Conservation (phyloP, 1,140 invertebrate genomes). For the Sinella curviseta region DNA sequence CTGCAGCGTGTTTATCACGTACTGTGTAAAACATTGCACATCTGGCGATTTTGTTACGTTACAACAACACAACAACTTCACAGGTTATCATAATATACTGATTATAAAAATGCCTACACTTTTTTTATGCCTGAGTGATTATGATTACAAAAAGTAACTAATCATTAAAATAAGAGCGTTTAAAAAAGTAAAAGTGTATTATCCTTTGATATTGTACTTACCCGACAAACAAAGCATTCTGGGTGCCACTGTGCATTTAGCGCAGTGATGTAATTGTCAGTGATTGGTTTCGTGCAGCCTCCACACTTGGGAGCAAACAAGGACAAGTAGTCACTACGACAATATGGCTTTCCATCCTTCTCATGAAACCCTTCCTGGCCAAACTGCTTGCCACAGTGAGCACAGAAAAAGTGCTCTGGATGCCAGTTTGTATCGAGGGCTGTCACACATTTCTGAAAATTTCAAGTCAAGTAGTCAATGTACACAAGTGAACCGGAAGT, state of each 20-base stretch:
- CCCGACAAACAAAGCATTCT: conserved; percentile 98
- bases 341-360: conserved; percentile 90
- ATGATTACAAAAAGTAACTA: no score
- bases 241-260: conserved; percentile 98
- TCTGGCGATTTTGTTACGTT: no score
- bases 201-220: conserved; percentile 62
- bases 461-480: conserved; percentile 19
- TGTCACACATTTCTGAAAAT: conserved; percentile 94
- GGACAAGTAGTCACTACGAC: conserved; percentile 92
- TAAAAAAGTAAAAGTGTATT: neutral
- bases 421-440: conserved; percentile 99
- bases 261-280: conserved; percentile 98
- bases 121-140: no score
- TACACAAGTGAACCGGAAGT: neutral
- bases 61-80: no score
- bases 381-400: conserved; percentile 94
- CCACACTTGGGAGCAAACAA: conserved; percentile 99
- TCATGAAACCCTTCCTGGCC: conserved; percentile 96
- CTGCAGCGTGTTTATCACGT: no score
- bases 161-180: no score
- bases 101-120: no score
- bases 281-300: conserved; percentile 93
- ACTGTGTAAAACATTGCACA: no score
- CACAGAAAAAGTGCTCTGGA: conserved; percentile 99
- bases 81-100: no score